These are phyloP conservation scores for Bombus consobrinus DNA, from an alignment of 1,140 invertebrate species.

Conservation along the genomic window DNA sequence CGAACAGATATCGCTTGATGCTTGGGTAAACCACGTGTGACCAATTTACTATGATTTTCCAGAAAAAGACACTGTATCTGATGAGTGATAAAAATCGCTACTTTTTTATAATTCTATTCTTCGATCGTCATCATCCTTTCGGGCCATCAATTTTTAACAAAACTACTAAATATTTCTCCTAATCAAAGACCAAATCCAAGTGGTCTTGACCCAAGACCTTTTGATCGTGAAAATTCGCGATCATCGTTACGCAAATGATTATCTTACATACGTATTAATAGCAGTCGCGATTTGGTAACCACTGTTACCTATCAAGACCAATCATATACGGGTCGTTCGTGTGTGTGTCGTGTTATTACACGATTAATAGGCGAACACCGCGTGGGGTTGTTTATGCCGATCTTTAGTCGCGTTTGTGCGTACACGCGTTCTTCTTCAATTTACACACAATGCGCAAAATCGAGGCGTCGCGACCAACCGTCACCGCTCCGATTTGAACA, in stretches of 20 bases:
- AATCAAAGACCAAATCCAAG: not conserved
- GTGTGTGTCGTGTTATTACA: conserved; percentile 51
- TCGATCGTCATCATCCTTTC: no score
- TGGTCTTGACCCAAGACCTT: not conserved
- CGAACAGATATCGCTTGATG: not conserved
- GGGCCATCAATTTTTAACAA: no score
- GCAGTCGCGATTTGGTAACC: conserved; percentile 79
- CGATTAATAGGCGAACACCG: conserved; percentile 51
- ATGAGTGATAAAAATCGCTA: not conserved
- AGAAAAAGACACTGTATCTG: not conserved
- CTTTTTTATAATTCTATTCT: not conserved
- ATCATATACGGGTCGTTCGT: conserved; percentile 73
- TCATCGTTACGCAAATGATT: conserved; percentile 76
- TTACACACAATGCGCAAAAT: conserved; percentile 68
- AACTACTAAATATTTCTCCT: no score
- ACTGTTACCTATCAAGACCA: conserved; percentile 79
- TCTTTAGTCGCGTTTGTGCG: not conserved
- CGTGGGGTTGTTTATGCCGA: conserved; percentile 17
- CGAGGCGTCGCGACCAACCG: conserved; percentile 10
- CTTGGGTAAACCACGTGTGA: not conserved
- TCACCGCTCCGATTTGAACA: not conserved
- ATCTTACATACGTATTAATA: conserved; percentile 77
- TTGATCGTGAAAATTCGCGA: conserved; percentile 20
- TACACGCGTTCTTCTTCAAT: conserved; percentile 33
- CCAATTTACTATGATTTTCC: not conserved